A percentile compares a stretch with the other conserved stretches of the same genome.
Evolutionary conservation across 92 coral and sea anemone species (phyloP).

Genomic region (Porites evermanni): DNA sequence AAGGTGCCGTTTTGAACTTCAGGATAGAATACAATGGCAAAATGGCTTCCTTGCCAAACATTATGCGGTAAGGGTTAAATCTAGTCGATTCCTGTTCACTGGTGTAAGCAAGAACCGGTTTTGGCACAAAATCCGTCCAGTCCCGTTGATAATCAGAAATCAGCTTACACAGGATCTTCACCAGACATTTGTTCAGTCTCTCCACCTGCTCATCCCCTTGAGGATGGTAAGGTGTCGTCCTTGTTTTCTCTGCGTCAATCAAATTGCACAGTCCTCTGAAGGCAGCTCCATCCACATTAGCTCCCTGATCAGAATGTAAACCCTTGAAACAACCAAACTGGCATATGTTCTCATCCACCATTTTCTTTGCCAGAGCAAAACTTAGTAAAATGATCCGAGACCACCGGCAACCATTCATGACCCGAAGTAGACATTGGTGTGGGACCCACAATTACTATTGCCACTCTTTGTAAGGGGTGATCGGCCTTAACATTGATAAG

Average conservation of each 20-base stretch:
- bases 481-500: slow-evolving; percentile 32
- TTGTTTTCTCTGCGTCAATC: slow-evolving; percentile 16
- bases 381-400: slow-evolving; percentile 7
- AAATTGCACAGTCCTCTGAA: slow-evolving; percentile 35
- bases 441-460: slow-evolving; percentile 49
- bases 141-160: slow-evolving; percentile 14
- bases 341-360: neutral
- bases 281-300: too few relatives aligned
- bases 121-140: slow-evolving; percentile 40
- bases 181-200: slow-evolving; percentile 37
- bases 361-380: slow-evolving; percentile 14
- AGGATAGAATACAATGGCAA: neutral
- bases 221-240: slow-evolving; percentile 21
- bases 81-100: slow-evolving; percentile 38
- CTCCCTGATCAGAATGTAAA: slow-evolving; percentile 19
- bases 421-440: slow-evolving; percentile 40
- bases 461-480: slow-evolving; percentile 50
- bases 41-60: slow-evolving; percentile 39
- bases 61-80: slow-evolving; percentile 31
- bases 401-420: slow-evolving; percentile 36
- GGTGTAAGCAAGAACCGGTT: neutral
- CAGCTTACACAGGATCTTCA: slow-evolving; percentile 36
- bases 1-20: slow-evolving; percentile 15
- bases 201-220: too few relatives aligned
- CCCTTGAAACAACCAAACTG: slow-evolving; percentile 32